Conservation (phyloP, 1,140 invertebrate species). For the Berghia stephanieae region DNA sequence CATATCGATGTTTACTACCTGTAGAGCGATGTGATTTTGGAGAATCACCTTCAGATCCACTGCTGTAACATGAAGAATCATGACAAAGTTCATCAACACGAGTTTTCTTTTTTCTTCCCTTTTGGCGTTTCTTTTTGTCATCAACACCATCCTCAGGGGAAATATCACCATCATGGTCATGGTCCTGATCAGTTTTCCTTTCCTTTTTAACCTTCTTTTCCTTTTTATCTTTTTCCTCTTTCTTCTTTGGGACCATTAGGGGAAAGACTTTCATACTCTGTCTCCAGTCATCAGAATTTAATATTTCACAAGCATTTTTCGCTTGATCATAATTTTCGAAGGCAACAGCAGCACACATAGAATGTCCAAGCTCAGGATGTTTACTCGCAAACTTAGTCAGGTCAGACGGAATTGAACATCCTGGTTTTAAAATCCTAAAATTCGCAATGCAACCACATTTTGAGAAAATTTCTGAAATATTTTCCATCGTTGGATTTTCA, state of each 20-base stretch:
- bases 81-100: conserved; percentile 53
- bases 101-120: conserved; percentile 54
- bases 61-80: conserved; percentile 58
- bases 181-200: conserved; percentile 15
- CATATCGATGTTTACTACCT: conserved; percentile 11
- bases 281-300: conserved; percentile 67
- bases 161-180: conserved; percentile 39
- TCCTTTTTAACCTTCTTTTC: conserved; percentile 25
- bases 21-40: conserved; percentile 9
- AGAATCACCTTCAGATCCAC: conserved; percentile 59
- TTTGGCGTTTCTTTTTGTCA: conserved; percentile 54
- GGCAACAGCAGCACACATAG: conserved; percentile 88
- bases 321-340: conserved; percentile 88
- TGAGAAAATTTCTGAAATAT: conserved; percentile 86
- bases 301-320: conserved; percentile 76
- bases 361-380: conserved; percentile 83
- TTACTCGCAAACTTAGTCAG: conserved; percentile 88
- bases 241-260: conserved; percentile 55
- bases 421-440: conserved; percentile 84
- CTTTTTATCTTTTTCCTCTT: conserved; percentile 48
- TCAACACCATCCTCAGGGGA: conserved; percentile 47
- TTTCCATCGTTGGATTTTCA: conserved; percentile 85
- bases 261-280: conserved; percentile 69
- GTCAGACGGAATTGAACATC: conserved; percentile 86
- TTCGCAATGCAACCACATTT: conserved; percentile 87